These are phyloP conservation scores for Apis mellifera DNA, from an alignment of 1,140 invertebrate species.

Conservation along the genomic window DNA sequence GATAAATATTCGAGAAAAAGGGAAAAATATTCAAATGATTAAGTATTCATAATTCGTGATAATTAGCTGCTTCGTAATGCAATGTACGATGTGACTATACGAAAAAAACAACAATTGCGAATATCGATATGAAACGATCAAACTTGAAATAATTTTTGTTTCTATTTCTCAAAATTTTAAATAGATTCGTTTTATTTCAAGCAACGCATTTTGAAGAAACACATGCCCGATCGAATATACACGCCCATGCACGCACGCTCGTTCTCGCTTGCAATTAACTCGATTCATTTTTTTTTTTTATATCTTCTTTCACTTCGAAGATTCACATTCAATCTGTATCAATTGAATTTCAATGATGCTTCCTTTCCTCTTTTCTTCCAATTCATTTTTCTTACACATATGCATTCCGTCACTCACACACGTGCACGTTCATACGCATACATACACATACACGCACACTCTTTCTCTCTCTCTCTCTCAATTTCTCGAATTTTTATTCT, in stretches of 20 bases:
- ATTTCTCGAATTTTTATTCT: background rate
- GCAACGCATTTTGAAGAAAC: constrained; percentile 18
- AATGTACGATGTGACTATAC: background rate
- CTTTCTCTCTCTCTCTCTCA: constrained; percentile 1
- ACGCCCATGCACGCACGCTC: background rate
- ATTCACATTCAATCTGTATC: background rate
- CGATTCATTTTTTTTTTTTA: background rate
- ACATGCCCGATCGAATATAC: background rate
- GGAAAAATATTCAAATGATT: too few species aligned
- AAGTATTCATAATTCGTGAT: background rate
- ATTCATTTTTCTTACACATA: background rate
- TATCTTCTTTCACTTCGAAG: background rate
- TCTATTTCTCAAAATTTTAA: background rate
- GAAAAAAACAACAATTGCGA: background rate
- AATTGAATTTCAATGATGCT: background rate
- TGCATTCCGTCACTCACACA: background rate
- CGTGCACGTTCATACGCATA: background rate
- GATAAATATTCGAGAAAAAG: background rate
- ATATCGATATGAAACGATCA: background rate
- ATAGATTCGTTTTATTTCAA: background rate
- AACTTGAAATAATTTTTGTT: background rate
- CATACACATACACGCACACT: background rate
- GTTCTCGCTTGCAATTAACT: background rate
- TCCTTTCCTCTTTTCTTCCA: background rate
- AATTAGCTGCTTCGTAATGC: background rate